A percentile compares a stretch with the other conserved stretches of the same genome.
Conservation (phyloP, 2,113 vertebrate species). For the Dromaius novaehollandiae region DNA sequence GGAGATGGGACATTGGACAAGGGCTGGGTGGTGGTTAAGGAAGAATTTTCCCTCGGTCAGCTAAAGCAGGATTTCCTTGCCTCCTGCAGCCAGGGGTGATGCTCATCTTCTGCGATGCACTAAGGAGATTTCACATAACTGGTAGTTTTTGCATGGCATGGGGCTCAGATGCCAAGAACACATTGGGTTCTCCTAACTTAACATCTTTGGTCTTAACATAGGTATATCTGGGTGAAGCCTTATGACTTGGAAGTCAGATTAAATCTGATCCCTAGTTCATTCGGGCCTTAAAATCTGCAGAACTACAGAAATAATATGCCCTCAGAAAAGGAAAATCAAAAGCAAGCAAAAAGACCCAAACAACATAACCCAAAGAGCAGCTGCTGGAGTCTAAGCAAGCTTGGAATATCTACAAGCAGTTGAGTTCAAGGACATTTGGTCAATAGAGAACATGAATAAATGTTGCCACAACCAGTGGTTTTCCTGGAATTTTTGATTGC, state of each 20-base stretch:
- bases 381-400: background rate
- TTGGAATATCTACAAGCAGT: background rate
- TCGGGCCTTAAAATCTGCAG: background rate
- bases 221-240: background rate
- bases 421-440: background rate
- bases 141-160: background rate
- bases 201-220: background rate
- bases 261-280: background rate
- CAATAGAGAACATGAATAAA: background rate
- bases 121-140: background rate
- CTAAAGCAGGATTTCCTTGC: background rate
- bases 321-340: background rate
- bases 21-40: background rate
- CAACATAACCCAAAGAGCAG: background rate
- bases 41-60: background rate
- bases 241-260: background rate
- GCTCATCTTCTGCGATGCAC: background rate
- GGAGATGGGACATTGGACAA: background rate
- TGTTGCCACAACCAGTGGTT: background rate
- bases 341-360: background rate
- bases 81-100: background rate
- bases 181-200: background rate
- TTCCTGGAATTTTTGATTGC: conserved; percentile 27
- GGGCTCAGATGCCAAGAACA: background rate
- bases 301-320: background rate